Conservation (phyloP, 2,797 vertebrate genomes). For the Typhlichthys subterraneus region DNA sequence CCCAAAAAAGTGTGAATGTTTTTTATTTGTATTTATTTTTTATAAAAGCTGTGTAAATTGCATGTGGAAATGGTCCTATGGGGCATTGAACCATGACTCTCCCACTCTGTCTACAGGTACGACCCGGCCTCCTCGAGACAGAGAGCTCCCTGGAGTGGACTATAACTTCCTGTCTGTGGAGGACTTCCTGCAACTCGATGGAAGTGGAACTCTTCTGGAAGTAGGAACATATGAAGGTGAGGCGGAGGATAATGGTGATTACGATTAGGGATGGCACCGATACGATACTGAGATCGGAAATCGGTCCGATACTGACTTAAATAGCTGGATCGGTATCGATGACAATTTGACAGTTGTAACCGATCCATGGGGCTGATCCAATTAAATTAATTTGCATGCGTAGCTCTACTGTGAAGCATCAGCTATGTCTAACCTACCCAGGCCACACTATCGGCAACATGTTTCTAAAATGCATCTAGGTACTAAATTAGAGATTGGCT, state of each 20-base stretch:
- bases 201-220: constrained; percentile 93
- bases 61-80: constrained; percentile 2
- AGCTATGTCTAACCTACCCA: too few relatives aligned
- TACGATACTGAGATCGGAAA: too few relatives aligned
- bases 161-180: constrained; percentile 95
- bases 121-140: constrained; percentile 90
- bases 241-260: constrained; percentile 12
- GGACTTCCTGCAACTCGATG: constrained; percentile 90
- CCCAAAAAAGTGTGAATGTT: constrained; percentile 5
- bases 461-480: too few relatives aligned
- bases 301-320: too few relatives aligned
- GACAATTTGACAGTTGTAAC: too few relatives aligned
- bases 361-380: too few relatives aligned
- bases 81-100: neutral
- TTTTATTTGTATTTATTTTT: neutral
- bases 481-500: too few relatives aligned
- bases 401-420: too few relatives aligned
- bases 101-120: constrained; percentile 82
- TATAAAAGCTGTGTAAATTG: neutral
- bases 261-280: too few relatives aligned
- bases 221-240: constrained; percentile 96
- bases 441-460: too few relatives aligned
- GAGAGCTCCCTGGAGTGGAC: constrained; percentile 94
- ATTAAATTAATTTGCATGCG: too few relatives aligned
- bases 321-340: too few relatives aligned